Evolutionary conservation across 2,113 vertebrate genomes (phyloP).

Genomic region (Podocnemis expansa): DNA sequence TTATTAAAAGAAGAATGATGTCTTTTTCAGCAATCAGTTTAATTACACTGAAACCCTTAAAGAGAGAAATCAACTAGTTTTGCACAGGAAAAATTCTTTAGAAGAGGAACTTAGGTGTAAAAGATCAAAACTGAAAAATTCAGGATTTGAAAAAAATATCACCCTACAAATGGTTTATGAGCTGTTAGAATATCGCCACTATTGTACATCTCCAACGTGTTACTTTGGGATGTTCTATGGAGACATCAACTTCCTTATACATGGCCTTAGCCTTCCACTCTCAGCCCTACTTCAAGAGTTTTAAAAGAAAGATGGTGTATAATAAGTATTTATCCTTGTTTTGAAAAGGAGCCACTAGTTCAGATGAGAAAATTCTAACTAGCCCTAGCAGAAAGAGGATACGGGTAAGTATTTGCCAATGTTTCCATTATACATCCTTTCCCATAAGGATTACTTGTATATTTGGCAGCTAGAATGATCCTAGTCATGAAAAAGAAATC

Average conservation of each 20-base stretch:
- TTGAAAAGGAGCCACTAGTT: background rate
- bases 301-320: background rate
- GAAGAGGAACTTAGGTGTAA: slow-evolving; percentile 53
- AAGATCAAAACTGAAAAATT: slow-evolving; percentile 52
- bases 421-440: background rate
- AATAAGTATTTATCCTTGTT: background rate
- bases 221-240: fast-evolving
- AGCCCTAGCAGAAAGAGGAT: fast-evolving
- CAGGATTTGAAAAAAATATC: background rate
- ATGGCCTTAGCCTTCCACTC: background rate
- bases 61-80: slow-evolving; percentile 62
- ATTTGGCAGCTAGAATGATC: background rate
- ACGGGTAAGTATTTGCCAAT: background rate
- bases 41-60: slow-evolving; percentile 69
- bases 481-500: background rate
- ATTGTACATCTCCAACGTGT: background rate
- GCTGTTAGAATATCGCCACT: background rate
- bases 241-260: fast-evolving
- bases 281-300: fast-evolving
- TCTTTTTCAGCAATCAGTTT: slow-evolving; percentile 73
- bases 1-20: slow-evolving; percentile 76
- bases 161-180: background rate
- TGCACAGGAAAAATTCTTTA: slow-evolving; percentile 37
- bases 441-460: background rate
- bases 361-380: background rate